Percentiles rank a stretch among this genome's conserved stretches.
These are phyloP conservation scores for Cynopterus brachyotis DNA, from an alignment of 2,113 vertebrate genomes.

Conservation along the genomic window DNA sequence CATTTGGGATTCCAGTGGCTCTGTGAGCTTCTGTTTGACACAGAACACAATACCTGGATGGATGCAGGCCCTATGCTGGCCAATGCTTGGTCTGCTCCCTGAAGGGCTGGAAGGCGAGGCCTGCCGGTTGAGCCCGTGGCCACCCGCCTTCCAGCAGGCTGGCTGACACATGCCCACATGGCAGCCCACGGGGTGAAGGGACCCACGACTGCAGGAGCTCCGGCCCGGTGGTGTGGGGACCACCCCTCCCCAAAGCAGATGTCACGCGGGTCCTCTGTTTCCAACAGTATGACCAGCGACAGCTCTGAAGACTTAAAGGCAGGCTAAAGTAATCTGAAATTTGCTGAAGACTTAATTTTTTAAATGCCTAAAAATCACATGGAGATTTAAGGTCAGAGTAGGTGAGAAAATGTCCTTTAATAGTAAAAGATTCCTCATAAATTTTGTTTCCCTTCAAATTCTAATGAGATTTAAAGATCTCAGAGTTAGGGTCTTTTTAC, in stretches of 20 bases:
- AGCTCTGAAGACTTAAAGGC: not conserved
- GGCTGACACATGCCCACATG: no score
- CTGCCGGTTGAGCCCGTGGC: no score
- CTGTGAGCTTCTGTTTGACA: not conserved
- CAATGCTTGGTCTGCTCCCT: not conserved
- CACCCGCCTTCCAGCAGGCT: no score
- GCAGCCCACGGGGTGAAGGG: not conserved
- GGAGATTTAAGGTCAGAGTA: not conserved
- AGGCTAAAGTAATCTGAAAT: not conserved
- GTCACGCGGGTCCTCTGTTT: not conserved
- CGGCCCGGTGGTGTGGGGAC: not conserved
- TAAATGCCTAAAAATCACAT: not conserved
- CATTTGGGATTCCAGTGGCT: not conserved
- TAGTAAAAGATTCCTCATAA: not conserved
- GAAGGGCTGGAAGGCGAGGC: no score
- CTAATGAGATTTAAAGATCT: not conserved
- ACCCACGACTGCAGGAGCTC: not conserved
- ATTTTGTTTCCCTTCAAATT: not conserved
- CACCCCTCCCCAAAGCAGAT: not conserved
- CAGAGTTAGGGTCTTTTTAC: constrained; percentile 74
- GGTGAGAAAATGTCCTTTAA: not conserved
- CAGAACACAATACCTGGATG: not conserved
- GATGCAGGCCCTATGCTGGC: not conserved
- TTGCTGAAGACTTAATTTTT: not conserved
- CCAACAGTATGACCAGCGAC: not conserved